A percentile compares a stretch with the other conserved stretches of the same genome.
Conservation (phyloP, 2,888 invertebrate species). For the Leucophenga montana region DNA sequence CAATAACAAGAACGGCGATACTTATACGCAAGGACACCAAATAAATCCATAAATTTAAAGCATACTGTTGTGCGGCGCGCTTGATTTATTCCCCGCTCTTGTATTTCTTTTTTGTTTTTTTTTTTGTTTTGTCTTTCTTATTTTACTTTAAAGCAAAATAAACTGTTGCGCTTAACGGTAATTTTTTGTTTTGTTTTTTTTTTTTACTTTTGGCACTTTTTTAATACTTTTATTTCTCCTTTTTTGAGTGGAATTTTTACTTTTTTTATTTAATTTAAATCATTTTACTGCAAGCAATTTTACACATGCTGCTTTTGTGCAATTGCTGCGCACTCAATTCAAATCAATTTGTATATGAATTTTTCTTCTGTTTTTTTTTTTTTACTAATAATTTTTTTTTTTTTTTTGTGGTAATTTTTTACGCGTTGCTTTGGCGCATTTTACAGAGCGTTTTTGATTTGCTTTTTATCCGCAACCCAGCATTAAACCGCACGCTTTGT, state of each 20-base stretch:
- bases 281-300: neutral
- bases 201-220: constrained; percentile 11
- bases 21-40: constrained; percentile 59
- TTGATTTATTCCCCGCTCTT: neutral
- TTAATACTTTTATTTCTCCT: neutral
- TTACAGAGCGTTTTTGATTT: constrained; percentile 14
- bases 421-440: neutral
- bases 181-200: constrained; percentile 11
- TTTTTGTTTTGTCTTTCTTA: neutral
- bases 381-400: constrained; percentile 28
- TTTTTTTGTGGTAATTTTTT: constrained; percentile 1
- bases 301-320: neutral
- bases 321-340: neutral
- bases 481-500: constrained; percentile 54
- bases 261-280: constrained; percentile 11
- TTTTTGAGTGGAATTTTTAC: neutral
- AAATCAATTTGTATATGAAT: neutral
- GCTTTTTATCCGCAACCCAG: constrained; percentile 24
- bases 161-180: constrained; percentile 20
- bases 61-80: constrained; percentile 45
- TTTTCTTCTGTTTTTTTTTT: neutral
- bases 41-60: constrained; percentile 65
- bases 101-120: too few relatives aligned
- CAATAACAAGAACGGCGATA: constrained; percentile 42
- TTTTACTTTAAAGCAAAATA: constrained; percentile 1